Evolutionary conservation across 1,140 invertebrate species (phyloP).

Genomic region (Eciton burchellii): DNA sequence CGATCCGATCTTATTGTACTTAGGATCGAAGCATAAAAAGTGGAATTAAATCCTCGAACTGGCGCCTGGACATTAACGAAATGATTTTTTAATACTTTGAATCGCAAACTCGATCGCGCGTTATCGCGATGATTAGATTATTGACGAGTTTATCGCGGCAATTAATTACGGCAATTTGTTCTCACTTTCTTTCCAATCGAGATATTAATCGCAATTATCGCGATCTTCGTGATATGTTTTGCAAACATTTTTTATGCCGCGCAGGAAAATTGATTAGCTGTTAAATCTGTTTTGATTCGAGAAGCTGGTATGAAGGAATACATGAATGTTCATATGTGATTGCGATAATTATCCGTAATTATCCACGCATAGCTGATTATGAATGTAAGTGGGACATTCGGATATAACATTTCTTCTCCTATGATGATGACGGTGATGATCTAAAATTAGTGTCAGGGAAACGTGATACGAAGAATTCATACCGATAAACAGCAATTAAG

Average conservation of each 20-base stretch:
- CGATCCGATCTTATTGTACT: too few species aligned
- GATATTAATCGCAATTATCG: conserved; percentile 4
- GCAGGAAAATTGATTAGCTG: neutral
- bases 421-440: neutral
- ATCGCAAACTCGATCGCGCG: neutral
- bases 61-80: too few species aligned
- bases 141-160: neutral
- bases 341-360: neutral
- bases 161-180: neutral
- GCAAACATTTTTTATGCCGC: neutral
- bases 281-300: neutral
- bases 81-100: too few species aligned
- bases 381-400: neutral
- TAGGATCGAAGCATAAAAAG: too few species aligned
- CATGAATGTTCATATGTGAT: too few species aligned
- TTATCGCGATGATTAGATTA: neutral
- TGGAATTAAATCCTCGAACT: too few species aligned
- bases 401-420: neutral
- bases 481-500: neutral
- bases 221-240: neutral
- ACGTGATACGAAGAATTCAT: conserved; percentile 3
- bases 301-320: neutral
- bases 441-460: conserved; percentile 33
- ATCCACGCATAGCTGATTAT: neutral
- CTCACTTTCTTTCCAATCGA: conserved; percentile 2